Percentiles rank a stretch among this genome's conserved stretches.
These are phyloP conservation scores for Lapara coniferarum DNA, from an alignment of 2,888 invertebrate species.

Conservation along the genomic window DNA sequence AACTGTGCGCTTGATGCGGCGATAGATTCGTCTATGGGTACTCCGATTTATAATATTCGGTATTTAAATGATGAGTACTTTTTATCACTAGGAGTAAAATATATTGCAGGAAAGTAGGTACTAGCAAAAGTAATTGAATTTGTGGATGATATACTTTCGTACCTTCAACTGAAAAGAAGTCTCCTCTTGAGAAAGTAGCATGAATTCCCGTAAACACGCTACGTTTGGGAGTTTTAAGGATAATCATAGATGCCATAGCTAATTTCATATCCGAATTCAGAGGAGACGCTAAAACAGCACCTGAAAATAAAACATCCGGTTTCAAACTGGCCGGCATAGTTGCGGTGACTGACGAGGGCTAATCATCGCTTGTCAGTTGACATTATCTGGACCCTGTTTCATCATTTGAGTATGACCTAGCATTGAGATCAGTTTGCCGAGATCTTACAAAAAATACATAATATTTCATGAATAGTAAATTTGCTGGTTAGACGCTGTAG, in stretches of 20 bases:
- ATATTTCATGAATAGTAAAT: too few relatives aligned
- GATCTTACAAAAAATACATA: too few relatives aligned
- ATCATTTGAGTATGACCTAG: too few relatives aligned
- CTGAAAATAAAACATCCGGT: conserved; percentile 31
- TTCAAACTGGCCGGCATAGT: background rate
- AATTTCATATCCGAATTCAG: conserved; percentile 33
- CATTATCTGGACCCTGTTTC: too few relatives aligned
- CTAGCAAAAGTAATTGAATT: background rate
- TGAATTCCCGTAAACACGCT: conserved; percentile 47
- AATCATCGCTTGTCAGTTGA: too few relatives aligned
- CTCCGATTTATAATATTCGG: too few relatives aligned
- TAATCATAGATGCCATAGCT: conserved; percentile 36
- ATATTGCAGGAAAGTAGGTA: background rate
- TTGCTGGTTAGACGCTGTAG: too few relatives aligned
- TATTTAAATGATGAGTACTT: too few relatives aligned
- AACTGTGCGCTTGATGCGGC: too few relatives aligned
- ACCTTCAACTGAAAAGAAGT: conserved; percentile 50
- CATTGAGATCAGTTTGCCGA: too few relatives aligned
- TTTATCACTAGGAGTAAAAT: background rate
- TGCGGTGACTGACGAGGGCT: too few relatives aligned
- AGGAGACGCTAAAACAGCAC: conserved; percentile 48
- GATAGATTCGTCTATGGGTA: too few relatives aligned
- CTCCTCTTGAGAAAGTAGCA: conserved; percentile 48
- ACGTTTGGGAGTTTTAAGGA: conserved; percentile 3
- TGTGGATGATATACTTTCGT: background rate